phyloP scores from a whole-genome alignment of 2,113 vertebrate species.

The Elgaria multicarinata region DNA sequence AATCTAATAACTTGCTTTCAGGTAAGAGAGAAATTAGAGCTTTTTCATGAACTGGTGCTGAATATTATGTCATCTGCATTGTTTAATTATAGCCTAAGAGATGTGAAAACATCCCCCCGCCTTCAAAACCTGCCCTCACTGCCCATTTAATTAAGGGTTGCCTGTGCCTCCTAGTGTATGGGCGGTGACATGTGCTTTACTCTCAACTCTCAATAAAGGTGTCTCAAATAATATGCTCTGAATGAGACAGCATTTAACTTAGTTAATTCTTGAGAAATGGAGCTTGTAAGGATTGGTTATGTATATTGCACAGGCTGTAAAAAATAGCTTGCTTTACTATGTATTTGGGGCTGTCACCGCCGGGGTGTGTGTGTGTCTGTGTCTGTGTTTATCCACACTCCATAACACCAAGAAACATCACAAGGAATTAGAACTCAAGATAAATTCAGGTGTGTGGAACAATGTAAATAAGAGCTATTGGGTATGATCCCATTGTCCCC shows the following conservation, averaged over 20 bases:
- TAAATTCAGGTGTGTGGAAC: no score
- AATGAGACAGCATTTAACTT: slow-evolving; percentile 50
- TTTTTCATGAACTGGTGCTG: slow-evolving; percentile 27
- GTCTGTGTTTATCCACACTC: no score
- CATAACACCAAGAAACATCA: no score
- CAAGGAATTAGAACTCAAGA: no score
- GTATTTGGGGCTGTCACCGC: background rate
- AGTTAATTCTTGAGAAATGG: slow-evolving; percentile 57
- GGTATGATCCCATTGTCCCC: no score
- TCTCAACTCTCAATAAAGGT: slow-evolving; percentile 46
- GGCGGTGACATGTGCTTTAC: slow-evolving; percentile 41
- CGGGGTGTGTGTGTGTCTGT: no score
- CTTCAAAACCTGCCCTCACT: slow-evolving; percentile 1
- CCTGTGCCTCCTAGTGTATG: slow-evolving; percentile 34
- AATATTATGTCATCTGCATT: slow-evolving; percentile 52
- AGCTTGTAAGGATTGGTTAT: slow-evolving; percentile 18
- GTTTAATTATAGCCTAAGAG: slow-evolving; percentile 64
- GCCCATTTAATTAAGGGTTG: slow-evolving; percentile 48
- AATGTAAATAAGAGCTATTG: no score
- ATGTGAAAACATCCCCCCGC: slow-evolving; percentile 34
- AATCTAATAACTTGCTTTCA: background rate
- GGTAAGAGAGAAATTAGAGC: background rate
- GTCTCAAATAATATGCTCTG: slow-evolving; percentile 49
- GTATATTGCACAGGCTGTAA: slow-evolving; percentile 44
- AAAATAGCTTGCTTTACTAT: slow-evolving; percentile 37